phyloP scores from a whole-genome alignment of 2,113 vertebrate species.

The Aplodontia rufa region DNA sequence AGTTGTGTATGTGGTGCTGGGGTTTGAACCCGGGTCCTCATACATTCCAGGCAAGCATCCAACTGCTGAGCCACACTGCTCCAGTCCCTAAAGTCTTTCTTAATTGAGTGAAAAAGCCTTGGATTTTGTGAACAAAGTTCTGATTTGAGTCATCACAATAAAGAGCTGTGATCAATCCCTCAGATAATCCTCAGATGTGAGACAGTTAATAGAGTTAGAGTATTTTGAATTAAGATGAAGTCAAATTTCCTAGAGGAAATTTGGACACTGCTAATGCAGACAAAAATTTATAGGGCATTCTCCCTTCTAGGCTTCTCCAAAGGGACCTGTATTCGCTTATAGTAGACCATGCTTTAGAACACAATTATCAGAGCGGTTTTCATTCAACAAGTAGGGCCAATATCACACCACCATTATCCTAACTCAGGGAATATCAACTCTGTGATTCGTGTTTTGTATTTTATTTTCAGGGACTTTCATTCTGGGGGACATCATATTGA shows the following conservation, averaged over 20 bases:
- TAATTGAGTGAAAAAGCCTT: not conserved
- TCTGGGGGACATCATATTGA: not conserved
- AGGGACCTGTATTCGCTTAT: not conserved
- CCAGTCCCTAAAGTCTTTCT: not conserved
- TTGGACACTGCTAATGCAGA: not conserved
- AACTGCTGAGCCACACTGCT: too few relatives aligned
- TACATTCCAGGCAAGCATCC: too few relatives aligned
- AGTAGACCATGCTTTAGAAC: not conserved
- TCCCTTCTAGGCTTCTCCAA: not conserved
- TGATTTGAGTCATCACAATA: not conserved
- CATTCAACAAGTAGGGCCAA: not conserved
- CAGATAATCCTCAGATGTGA: not conserved
- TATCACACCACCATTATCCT: not conserved
- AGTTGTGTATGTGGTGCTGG: too few relatives aligned
- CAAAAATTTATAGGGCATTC: not conserved
- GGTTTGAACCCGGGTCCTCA: too few relatives aligned
- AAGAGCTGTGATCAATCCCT: not conserved
- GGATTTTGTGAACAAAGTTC: not conserved
- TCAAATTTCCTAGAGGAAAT: not conserved
- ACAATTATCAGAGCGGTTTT: not conserved
- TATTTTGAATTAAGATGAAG: not conserved
- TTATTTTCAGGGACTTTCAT: not conserved
- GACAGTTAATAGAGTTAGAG: not conserved
- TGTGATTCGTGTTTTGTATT: constrained; percentile 9
- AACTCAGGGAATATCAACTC: not conserved